A percentile compares a stretch with the other conserved stretches of the same genome.
These are phyloP conservation scores for Oryzias woworae DNA, from an alignment of 2,113 vertebrate species.

Conservation along the genomic window DNA sequence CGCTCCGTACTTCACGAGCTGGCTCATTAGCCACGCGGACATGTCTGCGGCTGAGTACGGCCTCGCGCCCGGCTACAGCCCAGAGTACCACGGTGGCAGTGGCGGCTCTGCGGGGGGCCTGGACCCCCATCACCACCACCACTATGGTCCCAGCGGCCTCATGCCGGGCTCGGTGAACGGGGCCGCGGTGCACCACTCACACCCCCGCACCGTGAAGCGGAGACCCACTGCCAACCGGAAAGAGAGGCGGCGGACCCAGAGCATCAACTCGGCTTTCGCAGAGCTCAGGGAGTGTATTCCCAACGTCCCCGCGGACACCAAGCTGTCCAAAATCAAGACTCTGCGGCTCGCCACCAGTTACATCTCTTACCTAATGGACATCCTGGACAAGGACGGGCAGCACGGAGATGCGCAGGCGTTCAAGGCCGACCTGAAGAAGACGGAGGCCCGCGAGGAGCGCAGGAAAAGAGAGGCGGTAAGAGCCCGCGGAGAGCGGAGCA, in stretches of 20 bases:
- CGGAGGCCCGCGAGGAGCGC: slow-evolving; percentile 93
- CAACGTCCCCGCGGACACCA: slow-evolving; percentile 97
- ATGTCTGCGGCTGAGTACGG: slow-evolving; percentile 95
- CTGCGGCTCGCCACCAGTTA: slow-evolving; percentile 97
- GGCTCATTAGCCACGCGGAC: slow-evolving; percentile 95
- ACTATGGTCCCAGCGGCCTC: slow-evolving; percentile 82
- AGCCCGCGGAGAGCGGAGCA: too few species aligned
- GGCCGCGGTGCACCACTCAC: slow-evolving; percentile 64
- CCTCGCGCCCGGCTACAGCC: slow-evolving; percentile 91
- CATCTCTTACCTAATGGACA: slow-evolving; percentile 99
- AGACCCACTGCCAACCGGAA: slow-evolving; percentile 97
- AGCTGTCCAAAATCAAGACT: slow-evolving; percentile 97
- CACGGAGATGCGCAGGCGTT: slow-evolving; percentile 96
- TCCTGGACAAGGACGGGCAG: slow-evolving; percentile 96
- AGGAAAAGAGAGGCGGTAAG: slow-evolving; percentile 96
- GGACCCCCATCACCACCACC: slow-evolving; percentile 76
- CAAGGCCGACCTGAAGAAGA: slow-evolving; percentile 97
- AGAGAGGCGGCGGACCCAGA: slow-evolving; percentile 96
- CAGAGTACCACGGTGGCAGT: slow-evolving; percentile 83
- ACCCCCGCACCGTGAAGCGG: slow-evolving; percentile 84
- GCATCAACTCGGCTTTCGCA: slow-evolving; percentile 98
- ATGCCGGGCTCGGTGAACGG: slow-evolving; percentile 84
- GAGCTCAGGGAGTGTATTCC: slow-evolving; percentile 96
- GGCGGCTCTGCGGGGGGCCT: slow-evolving; percentile 43
- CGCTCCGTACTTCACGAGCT: slow-evolving; percentile 95